Conservation (phyloP, 2,113 vertebrate genomes). For the Pelecanoides urinatrix region DNA sequence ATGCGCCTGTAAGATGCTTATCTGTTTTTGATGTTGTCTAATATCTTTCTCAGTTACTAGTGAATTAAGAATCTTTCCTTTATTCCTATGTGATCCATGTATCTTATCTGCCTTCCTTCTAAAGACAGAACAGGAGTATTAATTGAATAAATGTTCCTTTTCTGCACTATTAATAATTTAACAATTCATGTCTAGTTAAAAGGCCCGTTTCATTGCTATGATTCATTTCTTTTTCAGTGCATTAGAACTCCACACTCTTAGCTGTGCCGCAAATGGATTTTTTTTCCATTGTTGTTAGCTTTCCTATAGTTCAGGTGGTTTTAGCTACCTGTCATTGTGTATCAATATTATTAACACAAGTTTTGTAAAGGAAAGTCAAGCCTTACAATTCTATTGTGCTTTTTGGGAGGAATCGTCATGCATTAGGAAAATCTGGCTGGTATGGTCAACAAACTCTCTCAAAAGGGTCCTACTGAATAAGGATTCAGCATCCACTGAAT, state of each 20-base stretch:
- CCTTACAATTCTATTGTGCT: not conserved
- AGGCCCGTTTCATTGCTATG: constrained; percentile 42
- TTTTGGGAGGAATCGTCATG: not conserved
- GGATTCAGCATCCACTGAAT: not conserved
- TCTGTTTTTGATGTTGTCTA: not conserved
- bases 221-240: constrained; percentile 52
- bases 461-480: not conserved
- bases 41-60: constrained; percentile 15
- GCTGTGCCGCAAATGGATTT: not conserved
- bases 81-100: constrained; percentile 25
- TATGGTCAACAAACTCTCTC: not conserved
- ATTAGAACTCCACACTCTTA: constrained; percentile 18
- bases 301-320: not conserved
- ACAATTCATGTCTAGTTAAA: constrained; percentile 59
- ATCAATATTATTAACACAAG: not conserved
- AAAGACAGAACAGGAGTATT: constrained; percentile 40
- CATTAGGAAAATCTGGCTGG: not conserved
- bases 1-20: not conserved
- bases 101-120: constrained; percentile 35
- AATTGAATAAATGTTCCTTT: constrained; percentile 55
- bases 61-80: not conserved
- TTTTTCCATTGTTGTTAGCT: not conserved
- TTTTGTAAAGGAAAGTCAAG: not conserved
- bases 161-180: constrained; percentile 58
- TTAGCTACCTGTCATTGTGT: not conserved